Base-by-base conservation (phyloP, 2,113 vertebrate genomes). In the Climacteris rufus region DNA sequence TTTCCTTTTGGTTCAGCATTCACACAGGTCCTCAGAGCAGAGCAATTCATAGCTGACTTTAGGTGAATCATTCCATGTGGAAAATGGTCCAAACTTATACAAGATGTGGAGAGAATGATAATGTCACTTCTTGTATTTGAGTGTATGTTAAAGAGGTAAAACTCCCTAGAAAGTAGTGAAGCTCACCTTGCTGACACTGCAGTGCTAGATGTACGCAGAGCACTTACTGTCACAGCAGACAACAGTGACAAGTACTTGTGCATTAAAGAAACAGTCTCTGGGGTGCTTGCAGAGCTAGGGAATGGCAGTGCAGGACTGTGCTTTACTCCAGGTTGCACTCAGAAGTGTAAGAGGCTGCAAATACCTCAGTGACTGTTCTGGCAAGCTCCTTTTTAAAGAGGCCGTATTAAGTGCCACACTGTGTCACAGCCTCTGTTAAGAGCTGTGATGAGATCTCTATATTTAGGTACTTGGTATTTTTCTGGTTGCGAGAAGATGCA, bases 301-400 rank as follows among this genome's bases (percentile, higher is more conserved):
- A 80, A 54, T 20, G 27, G 35, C 76, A 72, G 15, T 15, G 37
- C 35, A 71, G 56, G 42, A 40, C 22, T 70, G 11, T 9, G 16
- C 8, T 0, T n/a, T 45, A 33, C 4, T 14, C 9, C 0, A 1
- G 12, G 5, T 28, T 37, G 7, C 52, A 44, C 75, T 66, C 63
- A 42, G 66, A 76, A 45, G 39, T 78, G 33, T 75, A 39, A 50
- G 23, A 68, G 49, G 19, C 49, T 86, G 61, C 10, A 30, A 33
- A 4, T 70, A 74, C 50, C 27, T 50, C 53, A 11, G 4, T 59
- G 64, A 12, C 28, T 63, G 8, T 75, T 82, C 56, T 69, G 64
- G 18, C 24, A 71, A 68, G 17, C 33, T 59, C 17, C 53, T 4
- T 50, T 83, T 74, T 42, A 49, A 42, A 49, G 12, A 54, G 52